Percentiles rank a stretch among this genome's conserved stretches.
Conservation (phyloP, 2,113 vertebrate genomes). For the Micronisus gabar region DNA sequence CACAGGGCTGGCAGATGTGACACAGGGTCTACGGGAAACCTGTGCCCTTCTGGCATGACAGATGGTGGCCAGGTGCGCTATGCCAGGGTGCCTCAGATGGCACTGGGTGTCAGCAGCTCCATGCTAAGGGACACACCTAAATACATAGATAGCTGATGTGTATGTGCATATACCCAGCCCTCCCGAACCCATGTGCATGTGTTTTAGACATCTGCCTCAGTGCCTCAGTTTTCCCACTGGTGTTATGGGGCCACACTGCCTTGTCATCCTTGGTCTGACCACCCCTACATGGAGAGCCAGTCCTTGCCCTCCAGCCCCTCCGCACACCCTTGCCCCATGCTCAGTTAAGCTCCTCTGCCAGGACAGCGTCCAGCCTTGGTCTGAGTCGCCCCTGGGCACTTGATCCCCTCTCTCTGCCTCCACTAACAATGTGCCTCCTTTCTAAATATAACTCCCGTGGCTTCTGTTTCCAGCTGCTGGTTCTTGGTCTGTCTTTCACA, state of each 20-base stretch:
- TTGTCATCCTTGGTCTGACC: background rate
- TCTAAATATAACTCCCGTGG: background rate
- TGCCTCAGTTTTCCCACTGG: background rate
- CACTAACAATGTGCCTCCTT: background rate
- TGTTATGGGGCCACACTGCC: fast-evolving
- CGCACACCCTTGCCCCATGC: background rate
- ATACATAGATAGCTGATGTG: background rate
- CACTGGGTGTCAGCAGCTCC: background rate
- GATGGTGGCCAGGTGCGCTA: constrained; percentile 12
- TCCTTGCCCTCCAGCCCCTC: background rate
- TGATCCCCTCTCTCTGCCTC: background rate
- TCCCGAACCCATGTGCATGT: fast-evolving
- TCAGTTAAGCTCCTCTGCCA: background rate
- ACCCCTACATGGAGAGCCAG: fast-evolving
- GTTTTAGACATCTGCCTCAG: background rate
- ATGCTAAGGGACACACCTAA: background rate
- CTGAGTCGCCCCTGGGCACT: background rate
- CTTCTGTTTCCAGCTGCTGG: background rate
- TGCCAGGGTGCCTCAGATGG: background rate
- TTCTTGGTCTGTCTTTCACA: background rate
- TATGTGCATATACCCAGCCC: background rate
- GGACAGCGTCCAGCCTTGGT: background rate
- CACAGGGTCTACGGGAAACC: background rate
- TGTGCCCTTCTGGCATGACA: background rate
- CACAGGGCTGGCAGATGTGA: background rate